Evolutionary conservation across 2,113 vertebrate genomes (phyloP).

Genomic region (Sander lucioperca): DNA sequence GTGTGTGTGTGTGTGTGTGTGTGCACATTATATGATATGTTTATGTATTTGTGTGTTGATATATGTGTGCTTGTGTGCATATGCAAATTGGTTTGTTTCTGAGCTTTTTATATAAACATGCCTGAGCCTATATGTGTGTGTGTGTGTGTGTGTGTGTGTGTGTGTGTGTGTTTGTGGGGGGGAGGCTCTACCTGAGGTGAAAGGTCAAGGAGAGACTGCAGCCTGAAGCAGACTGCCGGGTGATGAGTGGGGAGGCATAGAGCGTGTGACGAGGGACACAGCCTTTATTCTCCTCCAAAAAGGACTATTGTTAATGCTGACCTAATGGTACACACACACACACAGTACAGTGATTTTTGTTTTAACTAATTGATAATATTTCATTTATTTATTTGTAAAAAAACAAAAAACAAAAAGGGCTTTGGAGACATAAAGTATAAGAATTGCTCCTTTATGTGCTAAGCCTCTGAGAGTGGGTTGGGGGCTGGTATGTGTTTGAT

Average conservation of each 20-base stretch:
- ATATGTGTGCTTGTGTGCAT: background rate
- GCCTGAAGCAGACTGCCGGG: slow-evolving; percentile 46
- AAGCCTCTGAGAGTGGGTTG: background rate
- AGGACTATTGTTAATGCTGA: slow-evolving; percentile 78
- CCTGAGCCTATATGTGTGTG: background rate
- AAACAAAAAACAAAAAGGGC: background rate
- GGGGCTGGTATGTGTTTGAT: background rate
- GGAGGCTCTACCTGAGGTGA: slow-evolving; percentile 69
- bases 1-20: background rate
- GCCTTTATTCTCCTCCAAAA: slow-evolving; percentile 66
- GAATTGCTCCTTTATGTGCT: background rate
- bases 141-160: slow-evolving; percentile 1
- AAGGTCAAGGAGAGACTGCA: slow-evolving; percentile 74
- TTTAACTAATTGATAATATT: background rate
- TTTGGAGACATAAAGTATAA: background rate
- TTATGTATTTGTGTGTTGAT: background rate
- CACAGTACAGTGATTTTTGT: slow-evolving; percentile 11
- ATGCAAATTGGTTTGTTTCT: background rate
- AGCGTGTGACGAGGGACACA: slow-evolving; percentile 3
- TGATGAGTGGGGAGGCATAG: slow-evolving; percentile 51
- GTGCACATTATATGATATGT: background rate
- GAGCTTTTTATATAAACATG: background rate
- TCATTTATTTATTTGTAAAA: background rate
- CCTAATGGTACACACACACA: slow-evolving; percentile 56
- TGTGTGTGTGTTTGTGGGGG: background rate